Percentiles rank a stretch among this genome's conserved stretches.
Evolutionary conservation across 2,113 vertebrate species (phyloP).

Genomic region (Larimichthys polyactis): DNA sequence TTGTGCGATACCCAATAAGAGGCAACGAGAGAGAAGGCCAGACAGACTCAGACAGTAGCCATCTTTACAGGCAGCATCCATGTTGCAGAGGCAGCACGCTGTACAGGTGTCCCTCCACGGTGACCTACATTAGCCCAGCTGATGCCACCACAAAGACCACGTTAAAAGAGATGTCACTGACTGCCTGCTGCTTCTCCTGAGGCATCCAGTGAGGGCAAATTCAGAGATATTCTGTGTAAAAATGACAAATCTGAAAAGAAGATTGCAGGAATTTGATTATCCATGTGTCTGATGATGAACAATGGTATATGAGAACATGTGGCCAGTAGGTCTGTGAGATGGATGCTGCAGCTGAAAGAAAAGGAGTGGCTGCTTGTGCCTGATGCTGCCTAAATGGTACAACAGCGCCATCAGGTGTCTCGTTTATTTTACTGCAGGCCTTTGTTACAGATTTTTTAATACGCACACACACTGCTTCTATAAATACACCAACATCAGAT

Average conservation of each 20-base stretch:
- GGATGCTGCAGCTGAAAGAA: constrained; percentile 66
- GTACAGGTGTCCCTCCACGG: constrained; percentile 62
- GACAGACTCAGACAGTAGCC: constrained; percentile 40
- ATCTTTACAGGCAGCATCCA: constrained; percentile 65
- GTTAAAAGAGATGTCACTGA: neutral
- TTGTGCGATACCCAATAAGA: neutral
- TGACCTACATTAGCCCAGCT: constrained; percentile 65
- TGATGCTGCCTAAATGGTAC: constrained; percentile 6
- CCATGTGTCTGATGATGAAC: constrained; percentile 1
- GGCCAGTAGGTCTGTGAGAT: constrained; percentile 47
- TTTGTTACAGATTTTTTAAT: neutral
- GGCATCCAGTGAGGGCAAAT: neutral
- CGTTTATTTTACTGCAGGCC: neutral
- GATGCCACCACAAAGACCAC: constrained; percentile 28
- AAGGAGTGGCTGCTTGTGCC: constrained; percentile 68
- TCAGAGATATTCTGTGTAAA: neutral
- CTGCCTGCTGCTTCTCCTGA: neutral
- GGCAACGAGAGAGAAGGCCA: neutral
- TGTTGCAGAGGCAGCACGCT: constrained; percentile 40
- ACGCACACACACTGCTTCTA: neutral
- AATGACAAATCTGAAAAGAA: neutral
- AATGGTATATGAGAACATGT: constrained; percentile 37
- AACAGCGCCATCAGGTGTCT: constrained; percentile 50
- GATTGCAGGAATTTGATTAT: neutral
- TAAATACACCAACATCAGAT: neutral